Base-by-base conservation (phyloP, 1,140 invertebrate genomes). In the Drosophila sturtevanti region DNA sequence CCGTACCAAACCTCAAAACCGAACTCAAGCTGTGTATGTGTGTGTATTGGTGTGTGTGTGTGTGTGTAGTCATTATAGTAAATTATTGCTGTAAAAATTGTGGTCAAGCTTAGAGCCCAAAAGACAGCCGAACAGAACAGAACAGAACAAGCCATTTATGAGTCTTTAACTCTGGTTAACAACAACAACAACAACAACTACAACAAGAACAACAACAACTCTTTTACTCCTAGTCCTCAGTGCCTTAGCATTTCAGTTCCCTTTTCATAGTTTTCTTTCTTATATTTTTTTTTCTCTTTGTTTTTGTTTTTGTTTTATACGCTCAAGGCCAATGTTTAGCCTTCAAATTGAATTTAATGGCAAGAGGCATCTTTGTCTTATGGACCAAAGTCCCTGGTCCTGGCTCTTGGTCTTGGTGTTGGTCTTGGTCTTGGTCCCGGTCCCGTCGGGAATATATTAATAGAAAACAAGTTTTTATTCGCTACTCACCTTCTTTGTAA, bases 341-440 rank as follows among this genome's bases (percentile, higher is more conserved):
- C 84, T 89, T 89, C 84, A 89, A 89, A 89, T 89, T 89, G 84
- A 89, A 89, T 89, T 89, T 89, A 89, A 89, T 89, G 84, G 84
- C 41, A 16, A 44, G 41, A 16, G 68, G 85, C 85, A 89, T 73
- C 84, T 89, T 89, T 84, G 85, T 89, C 84, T 85, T 84, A 74
- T 89, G 84, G 16, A 56, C 84, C 84, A 89, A 89, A 86, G 84
- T 82, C 41, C 16, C 41, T 48, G 41, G 10, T 48, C 41, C 37
- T 14, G 12, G 34, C 10, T 10, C 34, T 10, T 34, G 6, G 4
- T 35, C 7, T 10, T 35, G 27, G 27, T 31, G 3, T 3, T 31
- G 27, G 7, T 38, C 37, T n/a, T 62, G 37, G 18, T 31, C 12
- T 27, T 21, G 16, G 16, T n/a, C 10, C 18, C 18, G 41, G 38